Evolutionary conservation across 2,113 vertebrate species (phyloP).

Genomic region (Perccottus glenii): DNA sequence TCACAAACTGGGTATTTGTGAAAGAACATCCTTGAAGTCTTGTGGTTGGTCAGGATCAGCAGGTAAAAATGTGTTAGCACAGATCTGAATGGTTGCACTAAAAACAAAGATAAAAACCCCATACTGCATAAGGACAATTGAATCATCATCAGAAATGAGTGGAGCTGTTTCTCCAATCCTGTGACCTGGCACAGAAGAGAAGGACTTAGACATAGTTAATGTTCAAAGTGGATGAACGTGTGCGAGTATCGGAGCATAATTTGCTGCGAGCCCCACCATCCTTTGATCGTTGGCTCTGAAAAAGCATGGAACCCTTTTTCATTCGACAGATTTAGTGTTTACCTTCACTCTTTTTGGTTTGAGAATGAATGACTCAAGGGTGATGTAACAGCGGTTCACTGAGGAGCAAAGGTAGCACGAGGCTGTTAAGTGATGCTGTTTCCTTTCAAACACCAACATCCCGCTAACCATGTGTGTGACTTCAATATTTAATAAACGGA

Average conservation of each 20-base stretch:
- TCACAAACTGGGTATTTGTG: no score
- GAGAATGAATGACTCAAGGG: constrained; percentile 64
- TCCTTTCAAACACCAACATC: constrained; percentile 47
- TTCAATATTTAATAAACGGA: constrained; percentile 62
- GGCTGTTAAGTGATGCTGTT: constrained; percentile 45
- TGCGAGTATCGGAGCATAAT: constrained; percentile 2
- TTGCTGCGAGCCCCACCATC: constrained; percentile 16
- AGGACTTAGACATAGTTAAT: constrained; percentile 5
- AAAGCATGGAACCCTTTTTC: constrained; percentile 35
- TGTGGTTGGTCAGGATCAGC: no score
- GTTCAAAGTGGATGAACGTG: constrained; percentile 6
- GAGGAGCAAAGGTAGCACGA: constrained; percentile 53
- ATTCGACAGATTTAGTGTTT: constrained; percentile 58
- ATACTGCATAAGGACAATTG: neutral
- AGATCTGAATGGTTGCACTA: no score
- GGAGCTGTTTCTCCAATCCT: neutral
- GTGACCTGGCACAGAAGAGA: constrained; percentile 20
- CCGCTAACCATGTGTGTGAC: constrained; percentile 47
- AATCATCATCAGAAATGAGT: neutral
- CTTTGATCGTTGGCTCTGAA: constrained; percentile 43
- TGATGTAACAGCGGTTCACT: constrained; percentile 70
- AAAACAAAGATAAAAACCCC: neutral
- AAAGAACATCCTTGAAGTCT: no score
- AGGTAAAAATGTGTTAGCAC: no score
- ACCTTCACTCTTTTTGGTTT: constrained; percentile 50